Evolutionary conservation across 2,797 vertebrate species (phyloP), one percentile per base, ranked within the genome.

Genomic region (Darevskia mixta): DNA sequence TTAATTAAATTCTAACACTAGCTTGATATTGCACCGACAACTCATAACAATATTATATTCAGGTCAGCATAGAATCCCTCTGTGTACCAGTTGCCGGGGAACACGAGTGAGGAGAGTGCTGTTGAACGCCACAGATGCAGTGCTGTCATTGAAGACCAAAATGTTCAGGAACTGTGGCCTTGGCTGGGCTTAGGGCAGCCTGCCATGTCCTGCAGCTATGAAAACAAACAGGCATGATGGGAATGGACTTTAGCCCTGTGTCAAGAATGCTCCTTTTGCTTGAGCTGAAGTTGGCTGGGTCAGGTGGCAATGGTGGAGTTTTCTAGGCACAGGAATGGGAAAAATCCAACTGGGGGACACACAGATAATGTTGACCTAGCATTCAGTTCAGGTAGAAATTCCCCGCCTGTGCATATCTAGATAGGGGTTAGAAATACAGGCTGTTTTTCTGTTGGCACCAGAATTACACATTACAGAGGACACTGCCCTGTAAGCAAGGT

Each of bases 161-260:
- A 83, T 79, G 87, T 88, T 78, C 81, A 83, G 73, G 73, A 83
- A 41, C 20, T 32, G 79, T 27, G 82, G 43, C 66, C 75, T 71
- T 88, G 82, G 32, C 81, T 35, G 66, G 58, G 38, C 27, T 79
- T 58, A 71, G 82, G 27, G 81, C 27, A 88, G 66, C 35, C n/a
- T 83, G 10, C 35, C 41, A 32, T 72, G 11, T 79, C 49, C 82
- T 32, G 29, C 38, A 61, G 76, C 8, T 41, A 38, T 25, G 38
- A 79, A 71, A 88, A 79, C 75, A 83, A 88, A 88, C 43, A 83
- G 32, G 25, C 35, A 8, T 45, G 41, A 55, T 61, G 82, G 83
- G 76, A 88, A 72, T 79, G 75, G 82, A 88, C 87, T 83, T 88
- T 75, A 79, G 35, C 75, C 79, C 66, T 61, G 18, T 61, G 45